These are phyloP conservation scores for Andrena minutula DNA, from an alignment of 2,888 invertebrate genomes.

Conservation along the genomic window DNA sequence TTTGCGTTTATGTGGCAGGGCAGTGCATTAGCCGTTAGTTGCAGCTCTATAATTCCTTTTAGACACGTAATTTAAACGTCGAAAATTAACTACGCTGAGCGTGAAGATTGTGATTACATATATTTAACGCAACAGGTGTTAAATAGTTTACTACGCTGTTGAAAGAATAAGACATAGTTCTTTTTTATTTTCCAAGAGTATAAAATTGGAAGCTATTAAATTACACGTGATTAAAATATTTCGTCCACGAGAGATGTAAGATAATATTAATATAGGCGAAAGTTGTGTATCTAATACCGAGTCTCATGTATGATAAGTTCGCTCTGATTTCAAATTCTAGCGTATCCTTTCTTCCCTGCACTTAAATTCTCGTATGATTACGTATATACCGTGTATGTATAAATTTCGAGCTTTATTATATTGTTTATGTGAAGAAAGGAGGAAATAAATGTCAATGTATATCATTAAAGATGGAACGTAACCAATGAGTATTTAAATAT, in stretches of 20 bases:
- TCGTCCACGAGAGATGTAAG: neutral
- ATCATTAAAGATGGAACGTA: neutral
- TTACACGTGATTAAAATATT: constrained; percentile 3
- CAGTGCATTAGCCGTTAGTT: constrained; percentile 10
- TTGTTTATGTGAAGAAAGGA: constrained; percentile 30
- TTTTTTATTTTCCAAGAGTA: neutral
- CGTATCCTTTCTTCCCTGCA: neutral
- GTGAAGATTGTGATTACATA: constrained; percentile 18
- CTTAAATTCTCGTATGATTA: neutral
- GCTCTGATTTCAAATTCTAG: constrained; percentile 8
- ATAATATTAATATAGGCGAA: neutral
- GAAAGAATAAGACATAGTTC: neutral
- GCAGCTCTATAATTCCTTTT: constrained; percentile 20
- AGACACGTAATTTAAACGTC: constrained; percentile 3
- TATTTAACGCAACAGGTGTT: constrained; percentile 12
- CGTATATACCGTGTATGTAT: constrained; percentile 9
- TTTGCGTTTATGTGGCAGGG: neutral
- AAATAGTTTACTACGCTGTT: constrained; percentile 6
- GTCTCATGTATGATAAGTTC: neutral
- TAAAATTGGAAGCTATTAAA: constrained; percentile 12
- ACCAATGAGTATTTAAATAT: neutral
- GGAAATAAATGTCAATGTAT: constrained; percentile 30
- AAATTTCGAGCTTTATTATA: constrained; percentile 30
- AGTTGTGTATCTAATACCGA: neutral
- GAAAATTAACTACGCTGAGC: constrained; percentile 5